Conservation (phyloP, 2,113 vertebrate species). For the Patagioenas fasciata region DNA sequence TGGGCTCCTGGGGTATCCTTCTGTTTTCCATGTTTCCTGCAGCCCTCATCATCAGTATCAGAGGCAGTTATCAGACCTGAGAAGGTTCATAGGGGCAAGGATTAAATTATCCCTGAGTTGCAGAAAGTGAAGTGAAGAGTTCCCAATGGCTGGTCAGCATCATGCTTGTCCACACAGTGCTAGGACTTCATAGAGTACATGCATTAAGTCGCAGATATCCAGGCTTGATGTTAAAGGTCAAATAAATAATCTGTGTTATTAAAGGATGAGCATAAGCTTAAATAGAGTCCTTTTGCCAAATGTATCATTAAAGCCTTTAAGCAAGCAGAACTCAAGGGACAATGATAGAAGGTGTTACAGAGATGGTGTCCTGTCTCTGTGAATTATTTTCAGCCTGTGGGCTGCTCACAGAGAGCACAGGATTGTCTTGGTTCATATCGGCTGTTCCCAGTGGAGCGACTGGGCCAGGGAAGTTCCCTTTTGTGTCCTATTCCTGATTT, state of each 20-base stretch:
- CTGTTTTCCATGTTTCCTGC: not conserved
- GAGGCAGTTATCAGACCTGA: not conserved
- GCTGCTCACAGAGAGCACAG: not conserved
- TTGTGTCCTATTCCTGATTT: not conserved
- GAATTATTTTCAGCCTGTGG: not conserved
- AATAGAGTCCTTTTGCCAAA: not conserved
- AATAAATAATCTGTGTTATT: not conserved
- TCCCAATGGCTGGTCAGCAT: not conserved
- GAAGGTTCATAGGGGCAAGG: not conserved
- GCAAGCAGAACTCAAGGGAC: not conserved
- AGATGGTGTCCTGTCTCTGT: not conserved
- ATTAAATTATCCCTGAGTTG: not conserved
- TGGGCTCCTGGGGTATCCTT: not conserved
- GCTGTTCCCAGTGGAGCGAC: not conserved
- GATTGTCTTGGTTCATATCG: not conserved
- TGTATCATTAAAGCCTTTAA: not conserved
- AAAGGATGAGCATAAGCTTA: not conserved
- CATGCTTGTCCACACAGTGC: not conserved
- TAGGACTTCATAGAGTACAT: not conserved
- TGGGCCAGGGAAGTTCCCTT: not conserved
- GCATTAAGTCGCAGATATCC: not conserved
- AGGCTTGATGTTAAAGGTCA: constrained; percentile 8
- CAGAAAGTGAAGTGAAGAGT: not conserved
- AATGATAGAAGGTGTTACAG: not conserved
- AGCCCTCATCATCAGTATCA: not conserved